Percentiles rank a stretch among this genome's conserved stretches.
Conservation (phyloP, 2,888 invertebrate species). For the Priocnemis perturbator region DNA sequence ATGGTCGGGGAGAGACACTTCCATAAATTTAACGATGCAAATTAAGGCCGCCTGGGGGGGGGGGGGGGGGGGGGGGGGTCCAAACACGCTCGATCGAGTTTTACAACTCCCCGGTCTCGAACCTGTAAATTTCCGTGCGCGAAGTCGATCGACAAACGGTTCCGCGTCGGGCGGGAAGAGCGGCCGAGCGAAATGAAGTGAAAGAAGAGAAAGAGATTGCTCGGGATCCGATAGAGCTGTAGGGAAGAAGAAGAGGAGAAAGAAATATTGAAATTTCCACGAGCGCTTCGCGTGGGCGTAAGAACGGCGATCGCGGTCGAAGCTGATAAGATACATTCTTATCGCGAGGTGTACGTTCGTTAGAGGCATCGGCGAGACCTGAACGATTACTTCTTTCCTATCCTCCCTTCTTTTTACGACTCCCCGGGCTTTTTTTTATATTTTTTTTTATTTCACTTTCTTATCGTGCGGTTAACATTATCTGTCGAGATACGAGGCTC, state of each 20-base stretch:
- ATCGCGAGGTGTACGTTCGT: slow-evolving; percentile 11
- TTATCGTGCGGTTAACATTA: too few relatives aligned
- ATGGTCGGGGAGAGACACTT: slow-evolving; percentile 11
- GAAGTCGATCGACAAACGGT: too few relatives aligned
- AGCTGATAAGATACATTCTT: slow-evolving; percentile 13
- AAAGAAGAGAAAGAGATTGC: not conserved
- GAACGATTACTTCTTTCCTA: not conserved
- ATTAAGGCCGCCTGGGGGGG: slow-evolving; percentile 8
- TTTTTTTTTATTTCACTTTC: not conserved
- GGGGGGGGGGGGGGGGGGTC: too few relatives aligned
- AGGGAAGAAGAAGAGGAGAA: too few relatives aligned
- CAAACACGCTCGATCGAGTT: slow-evolving; percentile 3
- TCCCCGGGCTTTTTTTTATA: not conserved
- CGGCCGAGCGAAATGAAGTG: not conserved
- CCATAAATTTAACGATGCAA: slow-evolving; percentile 20
- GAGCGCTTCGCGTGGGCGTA: too few relatives aligned
- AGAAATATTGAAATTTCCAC: too few relatives aligned
- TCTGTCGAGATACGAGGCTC: too few relatives aligned
- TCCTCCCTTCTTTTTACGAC: not conserved
- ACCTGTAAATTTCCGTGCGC: too few relatives aligned
- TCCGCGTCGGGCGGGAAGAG: not conserved
- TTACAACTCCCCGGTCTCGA: not conserved
- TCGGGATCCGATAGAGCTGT: too few relatives aligned
- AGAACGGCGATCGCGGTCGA: too few relatives aligned
- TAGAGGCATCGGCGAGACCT: not conserved